Conservation (phyloP, 2,888 invertebrate genomes). For the Apodemia zela region DNA sequence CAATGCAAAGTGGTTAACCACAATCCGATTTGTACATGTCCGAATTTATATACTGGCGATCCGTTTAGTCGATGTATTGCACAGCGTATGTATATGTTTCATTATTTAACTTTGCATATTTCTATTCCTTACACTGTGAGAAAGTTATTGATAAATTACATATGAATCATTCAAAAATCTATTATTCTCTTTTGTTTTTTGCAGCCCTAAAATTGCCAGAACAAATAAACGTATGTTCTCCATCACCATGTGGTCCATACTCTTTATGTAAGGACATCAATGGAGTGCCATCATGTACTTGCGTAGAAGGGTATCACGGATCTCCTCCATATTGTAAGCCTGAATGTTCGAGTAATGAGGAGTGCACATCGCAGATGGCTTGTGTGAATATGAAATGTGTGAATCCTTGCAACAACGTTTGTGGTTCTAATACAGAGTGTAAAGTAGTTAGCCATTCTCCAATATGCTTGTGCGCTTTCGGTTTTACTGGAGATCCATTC, state of each 20-base stretch:
- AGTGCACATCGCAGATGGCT: constrained; percentile 84
- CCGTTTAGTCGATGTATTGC: constrained; percentile 82
- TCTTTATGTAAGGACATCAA: constrained; percentile 85
- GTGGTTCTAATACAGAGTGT: constrained; percentile 87
- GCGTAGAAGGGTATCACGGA: constrained; percentile 84
- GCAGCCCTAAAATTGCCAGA: constrained; percentile 73
- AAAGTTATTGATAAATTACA: too few relatives aligned
- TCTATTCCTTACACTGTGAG: too few relatives aligned
- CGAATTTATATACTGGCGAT: constrained; percentile 82
- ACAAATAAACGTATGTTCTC: constrained; percentile 84
- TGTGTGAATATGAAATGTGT: constrained; percentile 89
- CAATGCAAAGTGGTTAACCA: constrained; percentile 89
- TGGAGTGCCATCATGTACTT: constrained; percentile 87
- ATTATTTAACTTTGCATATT: neutral
- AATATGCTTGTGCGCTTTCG: constrained; percentile 84
- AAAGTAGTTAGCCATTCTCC: constrained; percentile 89
- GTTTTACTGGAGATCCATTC: constrained; percentile 89
- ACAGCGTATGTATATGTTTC: constrained; percentile 63
- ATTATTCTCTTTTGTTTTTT: constrained; percentile 30
- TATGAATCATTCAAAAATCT: too few relatives aligned
- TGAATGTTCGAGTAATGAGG: constrained; percentile 88
- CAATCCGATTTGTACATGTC: constrained; percentile 86
- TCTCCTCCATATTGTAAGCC: constrained; percentile 88
- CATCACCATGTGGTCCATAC: constrained; percentile 90
- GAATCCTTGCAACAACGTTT: constrained; percentile 87